Evolutionary conservation across 2,113 vertebrate species (phyloP).

Genomic region (Myotis brandtii): DNA sequence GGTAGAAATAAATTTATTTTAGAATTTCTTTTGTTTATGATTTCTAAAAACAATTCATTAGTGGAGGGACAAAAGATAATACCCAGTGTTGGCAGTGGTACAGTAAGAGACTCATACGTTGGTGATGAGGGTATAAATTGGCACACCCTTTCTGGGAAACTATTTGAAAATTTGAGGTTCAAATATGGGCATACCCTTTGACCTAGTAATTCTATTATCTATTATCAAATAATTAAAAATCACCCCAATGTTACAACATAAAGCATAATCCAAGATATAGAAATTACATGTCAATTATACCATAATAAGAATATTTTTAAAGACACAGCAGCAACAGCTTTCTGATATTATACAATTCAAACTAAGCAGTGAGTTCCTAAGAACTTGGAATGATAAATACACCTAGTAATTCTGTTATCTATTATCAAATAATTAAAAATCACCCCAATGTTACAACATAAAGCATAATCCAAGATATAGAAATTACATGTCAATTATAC

Average conservation of each 20-base stretch:
- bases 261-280: not conserved
- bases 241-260: not conserved
- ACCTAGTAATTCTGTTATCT: conserved; percentile 35
- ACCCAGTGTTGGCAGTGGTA: not conserved
- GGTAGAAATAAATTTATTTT: conserved; percentile 26
- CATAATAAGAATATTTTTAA: not conserved
- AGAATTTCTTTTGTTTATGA: conserved; percentile 38
- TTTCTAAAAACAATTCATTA: conserved; percentile 7
- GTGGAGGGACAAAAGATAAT: not conserved
- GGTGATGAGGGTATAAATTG: not conserved
- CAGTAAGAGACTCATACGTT: not conserved
- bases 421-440: conserved; percentile 26
- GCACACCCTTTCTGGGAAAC: not conserved
- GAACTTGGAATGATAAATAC: not conserved
- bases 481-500: not conserved
- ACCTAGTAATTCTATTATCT: conserved; percentile 36
- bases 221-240: conserved; percentile 26
- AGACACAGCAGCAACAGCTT: not conserved
- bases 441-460: not conserved
- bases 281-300: not conserved
- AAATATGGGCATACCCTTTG: not conserved
- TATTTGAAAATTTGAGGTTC: not conserved
- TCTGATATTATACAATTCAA: not conserved
- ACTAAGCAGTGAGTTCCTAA: not conserved
- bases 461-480: not conserved